A percentile compares a stretch with the other conserved stretches of the same genome.
Conservation (phyloP, 2,113 vertebrate species). For the Periophthalmus modestus region DNA sequence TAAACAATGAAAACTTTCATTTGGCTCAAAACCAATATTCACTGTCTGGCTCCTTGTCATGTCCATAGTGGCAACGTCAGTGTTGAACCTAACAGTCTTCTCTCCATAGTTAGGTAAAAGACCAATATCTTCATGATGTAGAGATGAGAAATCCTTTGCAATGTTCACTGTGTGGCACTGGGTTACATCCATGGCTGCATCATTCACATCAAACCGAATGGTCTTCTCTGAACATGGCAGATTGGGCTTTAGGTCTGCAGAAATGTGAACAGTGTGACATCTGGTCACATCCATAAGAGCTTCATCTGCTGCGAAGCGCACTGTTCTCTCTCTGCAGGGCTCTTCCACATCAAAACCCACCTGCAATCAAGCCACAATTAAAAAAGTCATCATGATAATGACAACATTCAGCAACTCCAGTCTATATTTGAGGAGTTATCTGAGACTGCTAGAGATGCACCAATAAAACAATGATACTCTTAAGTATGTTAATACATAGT, state of each 20-base stretch:
- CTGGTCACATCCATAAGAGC: constrained; percentile 5
- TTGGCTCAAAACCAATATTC: neutral
- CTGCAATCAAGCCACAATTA: constrained; percentile 28
- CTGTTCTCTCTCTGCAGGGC: constrained; percentile 9
- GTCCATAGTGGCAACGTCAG: neutral
- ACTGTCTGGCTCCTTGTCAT: no score
- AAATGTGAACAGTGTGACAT: constrained; percentile 5
- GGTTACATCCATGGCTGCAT: constrained; percentile 5
- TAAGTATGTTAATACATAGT: neutral
- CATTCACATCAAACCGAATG: constrained; percentile 1
- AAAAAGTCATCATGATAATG: neutral
- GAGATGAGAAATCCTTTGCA: neutral
- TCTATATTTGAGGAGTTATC: neutral
- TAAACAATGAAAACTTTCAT: neutral
- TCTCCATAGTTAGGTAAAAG: constrained; percentile 6
- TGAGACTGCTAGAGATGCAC: no score
- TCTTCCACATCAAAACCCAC: constrained; percentile 32
- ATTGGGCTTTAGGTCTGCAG: neutral
- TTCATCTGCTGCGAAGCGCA: constrained; percentile 12
- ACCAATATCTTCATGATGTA: neutral
- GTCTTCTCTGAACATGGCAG: neutral
- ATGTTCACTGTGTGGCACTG: constrained; percentile 7
- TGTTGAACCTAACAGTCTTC: neutral
- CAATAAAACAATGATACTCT: no score
- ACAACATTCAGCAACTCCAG: neutral